A percentile compares a stretch with the other conserved stretches of the same genome.
These are phyloP conservation scores for Bombus difficillimus DNA, from an alignment of 1,140 invertebrate species.

Conservation along the genomic window DNA sequence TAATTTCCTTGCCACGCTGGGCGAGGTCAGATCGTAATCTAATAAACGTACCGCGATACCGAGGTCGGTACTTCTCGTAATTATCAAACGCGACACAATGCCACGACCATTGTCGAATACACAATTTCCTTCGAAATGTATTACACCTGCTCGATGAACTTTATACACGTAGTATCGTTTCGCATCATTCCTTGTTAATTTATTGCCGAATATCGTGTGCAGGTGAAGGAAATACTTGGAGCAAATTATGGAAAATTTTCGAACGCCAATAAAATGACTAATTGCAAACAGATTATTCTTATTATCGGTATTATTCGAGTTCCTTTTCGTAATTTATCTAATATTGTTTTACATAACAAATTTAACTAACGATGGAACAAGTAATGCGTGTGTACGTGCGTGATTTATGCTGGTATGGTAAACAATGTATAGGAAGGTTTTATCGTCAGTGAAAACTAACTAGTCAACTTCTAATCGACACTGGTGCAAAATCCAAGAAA, in stretches of 20 bases:
- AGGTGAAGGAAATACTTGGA: not conserved
- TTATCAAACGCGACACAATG: constrained; percentile 52
- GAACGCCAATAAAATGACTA: not conserved
- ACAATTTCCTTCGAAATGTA: constrained; percentile 4
- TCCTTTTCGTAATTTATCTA: no score
- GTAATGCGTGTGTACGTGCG: no score
- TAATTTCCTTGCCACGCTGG: constrained; percentile 53
- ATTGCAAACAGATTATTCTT: no score
- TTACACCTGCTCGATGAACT: not conserved
- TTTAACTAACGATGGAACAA: no score
- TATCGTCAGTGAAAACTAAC: no score
- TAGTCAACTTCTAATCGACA: no score
- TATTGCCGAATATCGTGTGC: not conserved
- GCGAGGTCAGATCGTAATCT: constrained; percentile 63
- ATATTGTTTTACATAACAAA: no score
- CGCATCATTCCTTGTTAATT: not conserved
- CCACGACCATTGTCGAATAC: constrained; percentile 29
- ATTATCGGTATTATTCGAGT: no score
- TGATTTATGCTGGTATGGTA: no score
- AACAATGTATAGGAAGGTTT: no score
- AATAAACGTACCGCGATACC: constrained; percentile 59
- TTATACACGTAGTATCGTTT: not conserved
- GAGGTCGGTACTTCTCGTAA: constrained; percentile 55
- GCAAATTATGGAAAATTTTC: not conserved
- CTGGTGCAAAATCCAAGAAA: no score